These are phyloP conservation scores for Acheta domesticus DNA, from an alignment of 2,888 invertebrate species.

Conservation along the genomic window DNA sequence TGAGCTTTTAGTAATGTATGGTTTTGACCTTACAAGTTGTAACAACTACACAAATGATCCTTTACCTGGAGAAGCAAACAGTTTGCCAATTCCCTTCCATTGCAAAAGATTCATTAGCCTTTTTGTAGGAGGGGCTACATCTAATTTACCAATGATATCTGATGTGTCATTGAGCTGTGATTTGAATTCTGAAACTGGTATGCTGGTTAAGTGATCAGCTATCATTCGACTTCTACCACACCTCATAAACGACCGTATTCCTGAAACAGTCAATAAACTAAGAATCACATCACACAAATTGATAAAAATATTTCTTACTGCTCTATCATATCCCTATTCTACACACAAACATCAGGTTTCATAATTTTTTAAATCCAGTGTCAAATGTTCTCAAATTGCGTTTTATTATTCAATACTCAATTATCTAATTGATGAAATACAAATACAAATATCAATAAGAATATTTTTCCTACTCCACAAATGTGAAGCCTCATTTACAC, in stretches of 20 bases:
- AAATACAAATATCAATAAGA: too few species aligned
- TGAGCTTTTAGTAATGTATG: too few species aligned
- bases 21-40: not conserved
- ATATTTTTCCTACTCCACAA: too few species aligned
- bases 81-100: conserved; percentile 30
- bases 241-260: not conserved
- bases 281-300: too few species aligned
- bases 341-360: too few species aligned
- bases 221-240: conserved; percentile 33
- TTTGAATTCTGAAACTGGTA: conserved; percentile 35
- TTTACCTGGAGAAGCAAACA: conserved; percentile 27
- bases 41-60: not conserved
- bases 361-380: too few species aligned
- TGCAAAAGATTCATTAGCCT: conserved; percentile 29
- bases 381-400: too few species aligned
- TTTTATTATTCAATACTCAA: too few species aligned
- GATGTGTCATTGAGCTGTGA: conserved; percentile 34
- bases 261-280: not conserved
- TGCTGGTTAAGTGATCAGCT: conserved; percentile 32
- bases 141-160: conserved; percentile 33
- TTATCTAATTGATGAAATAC: too few species aligned
- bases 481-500: too few species aligned
- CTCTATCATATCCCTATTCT: too few species aligned
- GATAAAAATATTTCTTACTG: too few species aligned
- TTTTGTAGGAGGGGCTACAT: conserved; percentile 33